Conservation (phyloP, 2,888 invertebrate genomes). For the Drosophila mettleri region DNA sequence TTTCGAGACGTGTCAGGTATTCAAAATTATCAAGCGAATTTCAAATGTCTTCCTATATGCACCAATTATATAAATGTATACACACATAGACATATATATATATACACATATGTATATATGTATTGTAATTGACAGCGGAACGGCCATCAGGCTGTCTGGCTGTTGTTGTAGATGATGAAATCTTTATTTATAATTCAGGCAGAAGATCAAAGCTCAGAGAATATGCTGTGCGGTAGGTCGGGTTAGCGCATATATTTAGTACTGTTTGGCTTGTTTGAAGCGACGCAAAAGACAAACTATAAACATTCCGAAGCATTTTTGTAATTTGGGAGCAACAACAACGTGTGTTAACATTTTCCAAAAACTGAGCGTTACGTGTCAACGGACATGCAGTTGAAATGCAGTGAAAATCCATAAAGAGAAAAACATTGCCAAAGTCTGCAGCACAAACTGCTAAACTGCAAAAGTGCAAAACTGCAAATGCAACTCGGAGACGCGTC, state of each 20-base stretch:
- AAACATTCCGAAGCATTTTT: slow-evolving; percentile 81
- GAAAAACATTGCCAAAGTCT: slow-evolving; percentile 56
- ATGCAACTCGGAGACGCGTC: slow-evolving; percentile 64
- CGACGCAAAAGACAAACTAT: slow-evolving; percentile 52
- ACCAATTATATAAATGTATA: slow-evolving; percentile 23
- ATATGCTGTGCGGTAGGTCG: slow-evolving; percentile 63
- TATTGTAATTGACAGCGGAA: slow-evolving; percentile 57
- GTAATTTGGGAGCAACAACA: slow-evolving; percentile 62
- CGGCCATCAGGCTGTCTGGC: slow-evolving; percentile 21
- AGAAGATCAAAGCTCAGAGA: slow-evolving; percentile 70
- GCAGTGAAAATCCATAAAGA: slow-evolving; percentile 73
- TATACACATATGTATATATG: slow-evolving; percentile 11
- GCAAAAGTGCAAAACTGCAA: slow-evolving; percentile 40
- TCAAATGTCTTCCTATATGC: slow-evolving; percentile 36
- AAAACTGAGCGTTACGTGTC: slow-evolving; percentile 68
- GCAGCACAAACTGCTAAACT: slow-evolving; percentile 8
- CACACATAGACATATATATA: slow-evolving; percentile 13
- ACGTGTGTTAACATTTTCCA: slow-evolving; percentile 52
- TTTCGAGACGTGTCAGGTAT: slow-evolving; percentile 41
- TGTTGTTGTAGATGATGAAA: slow-evolving; percentile 53
- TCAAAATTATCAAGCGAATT: slow-evolving; percentile 44
- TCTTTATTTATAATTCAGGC: slow-evolving; percentile 65
- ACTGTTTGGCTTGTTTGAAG: slow-evolving; percentile 25
- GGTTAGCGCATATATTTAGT: slow-evolving; percentile 7
- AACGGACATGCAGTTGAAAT: slow-evolving; percentile 52